phyloP scores from a whole-genome alignment of 2,113 vertebrate genomes.

The Terrapene triunguis region DNA sequence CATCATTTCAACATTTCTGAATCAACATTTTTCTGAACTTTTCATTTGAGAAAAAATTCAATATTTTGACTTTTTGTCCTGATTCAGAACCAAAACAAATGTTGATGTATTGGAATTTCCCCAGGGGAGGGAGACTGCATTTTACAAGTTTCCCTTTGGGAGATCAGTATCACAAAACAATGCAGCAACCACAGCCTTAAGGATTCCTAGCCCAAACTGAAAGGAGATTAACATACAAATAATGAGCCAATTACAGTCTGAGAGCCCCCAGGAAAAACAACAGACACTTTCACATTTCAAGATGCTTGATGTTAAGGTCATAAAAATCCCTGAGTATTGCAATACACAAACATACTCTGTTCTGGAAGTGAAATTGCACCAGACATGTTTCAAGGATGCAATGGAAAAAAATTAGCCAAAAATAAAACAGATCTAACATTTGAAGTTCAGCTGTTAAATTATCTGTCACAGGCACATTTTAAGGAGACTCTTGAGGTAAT shows the following conservation, averaged over 20 bases:
- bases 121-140: background rate
- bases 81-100: background rate
- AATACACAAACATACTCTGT: background rate
- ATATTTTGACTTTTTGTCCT: background rate
- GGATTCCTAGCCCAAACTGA: background rate
- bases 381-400: background rate
- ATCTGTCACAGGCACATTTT: background rate
- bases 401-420: background rate
- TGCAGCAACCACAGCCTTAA: background rate
- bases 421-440: background rate
- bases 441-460: slow-evolving; percentile 32
- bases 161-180: background rate
- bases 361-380: background rate
- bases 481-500: background rate
- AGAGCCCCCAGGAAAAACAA: background rate
- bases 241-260: background rate
- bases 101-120: accelerated
- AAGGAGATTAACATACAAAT: background rate
- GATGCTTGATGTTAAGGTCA: background rate
- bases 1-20: background rate
- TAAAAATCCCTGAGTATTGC: background rate
- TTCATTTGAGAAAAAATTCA: background rate
- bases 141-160: background rate
- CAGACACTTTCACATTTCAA: background rate
- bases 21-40: background rate